Evolutionary conservation across 30 jellyfish, hydroid and myxozoan genomes (phyloP).

Genomic region (Catostylus mosaicus): DNA sequence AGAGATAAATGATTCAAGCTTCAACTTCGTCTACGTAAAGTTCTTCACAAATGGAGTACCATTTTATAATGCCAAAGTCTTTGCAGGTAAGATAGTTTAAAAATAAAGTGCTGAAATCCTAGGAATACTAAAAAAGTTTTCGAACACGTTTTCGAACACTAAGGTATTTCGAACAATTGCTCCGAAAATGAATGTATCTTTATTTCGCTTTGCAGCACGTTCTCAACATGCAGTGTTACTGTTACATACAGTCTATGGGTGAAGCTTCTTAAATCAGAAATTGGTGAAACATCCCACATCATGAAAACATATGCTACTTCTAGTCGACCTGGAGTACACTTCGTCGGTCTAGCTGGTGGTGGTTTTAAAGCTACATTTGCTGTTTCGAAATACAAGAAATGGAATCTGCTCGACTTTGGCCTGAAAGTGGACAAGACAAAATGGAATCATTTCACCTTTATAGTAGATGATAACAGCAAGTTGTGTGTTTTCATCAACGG

Average conservation of each 20-base stretch:
- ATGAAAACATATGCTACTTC: neutral
- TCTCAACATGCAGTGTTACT: neutral
- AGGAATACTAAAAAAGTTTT: too few relatives aligned
- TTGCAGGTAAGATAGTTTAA: too few relatives aligned
- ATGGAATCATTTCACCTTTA: conserved; percentile 38
- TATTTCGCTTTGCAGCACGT: conserved; percentile 25
- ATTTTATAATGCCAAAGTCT: too few relatives aligned
- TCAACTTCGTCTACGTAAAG: too few relatives aligned
- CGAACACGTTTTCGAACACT: too few relatives aligned
- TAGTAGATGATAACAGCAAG: conserved; percentile 3
- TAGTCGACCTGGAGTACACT: neutral
- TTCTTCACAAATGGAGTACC: too few relatives aligned
- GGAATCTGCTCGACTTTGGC: neutral
- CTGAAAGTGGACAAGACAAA: neutral
- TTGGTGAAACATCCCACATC: neutral
- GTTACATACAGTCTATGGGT: conserved; percentile 37
- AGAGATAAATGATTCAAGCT: too few relatives aligned
- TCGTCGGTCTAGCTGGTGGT: neutral
- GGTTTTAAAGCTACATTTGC: neutral
- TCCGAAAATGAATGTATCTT: too few relatives aligned
- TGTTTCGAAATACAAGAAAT: neutral
- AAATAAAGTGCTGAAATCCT: too few relatives aligned
- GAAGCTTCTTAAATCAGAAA: neutral
- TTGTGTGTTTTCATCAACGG: conserved; percentile 32
- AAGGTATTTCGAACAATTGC: too few relatives aligned